phyloP scores from a whole-genome alignment of 2,113 vertebrate species.

The Colistium nudipinnis region DNA sequence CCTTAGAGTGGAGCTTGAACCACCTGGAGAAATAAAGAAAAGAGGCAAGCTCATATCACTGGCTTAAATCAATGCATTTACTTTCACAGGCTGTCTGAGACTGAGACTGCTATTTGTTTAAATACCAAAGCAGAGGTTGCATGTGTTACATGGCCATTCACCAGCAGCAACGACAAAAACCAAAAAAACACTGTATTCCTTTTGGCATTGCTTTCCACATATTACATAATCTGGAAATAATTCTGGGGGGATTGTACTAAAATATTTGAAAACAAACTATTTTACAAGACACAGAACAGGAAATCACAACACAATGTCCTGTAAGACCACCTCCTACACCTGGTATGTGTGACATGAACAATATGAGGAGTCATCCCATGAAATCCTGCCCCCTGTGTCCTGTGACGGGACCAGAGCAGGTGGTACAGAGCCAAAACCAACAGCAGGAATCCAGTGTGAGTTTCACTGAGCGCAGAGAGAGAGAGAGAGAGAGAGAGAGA shows the following conservation, averaged over 20 bases:
- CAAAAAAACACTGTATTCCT: slow-evolving; percentile 38
- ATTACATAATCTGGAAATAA: slow-evolving; percentile 55
- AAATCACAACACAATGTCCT: slow-evolving; percentile 39
- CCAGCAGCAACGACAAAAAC: slow-evolving; percentile 4
- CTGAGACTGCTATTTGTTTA: background rate
- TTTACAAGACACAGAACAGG: slow-evolving; percentile 30
- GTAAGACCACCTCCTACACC: slow-evolving; percentile 15
- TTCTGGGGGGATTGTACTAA: background rate
- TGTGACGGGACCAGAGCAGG: slow-evolving; percentile 38
- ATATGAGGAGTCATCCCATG: slow-evolving; percentile 29
- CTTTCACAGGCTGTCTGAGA: background rate
- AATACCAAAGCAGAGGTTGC: background rate
- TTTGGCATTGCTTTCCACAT: slow-evolving; percentile 15
- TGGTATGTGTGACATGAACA: slow-evolving; percentile 3
- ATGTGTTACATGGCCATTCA: background rate
- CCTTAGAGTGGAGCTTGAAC: slow-evolving; percentile 93
- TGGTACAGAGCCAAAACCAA: slow-evolving; percentile 63
- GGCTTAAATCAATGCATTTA: background rate
- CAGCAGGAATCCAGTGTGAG: slow-evolving; percentile 56
- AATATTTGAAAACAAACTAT: slow-evolving; percentile 33
- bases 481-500: slow-evolving; percentile 5
- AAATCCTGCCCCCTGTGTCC: slow-evolving; percentile 29
- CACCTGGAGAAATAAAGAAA: slow-evolving; percentile 82
- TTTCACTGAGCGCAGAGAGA: slow-evolving; percentile 25
- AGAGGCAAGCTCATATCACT: background rate